phyloP scores from a whole-genome alignment of 1,140 invertebrate species.

The Zeugodacus cucurbitae region DNA sequence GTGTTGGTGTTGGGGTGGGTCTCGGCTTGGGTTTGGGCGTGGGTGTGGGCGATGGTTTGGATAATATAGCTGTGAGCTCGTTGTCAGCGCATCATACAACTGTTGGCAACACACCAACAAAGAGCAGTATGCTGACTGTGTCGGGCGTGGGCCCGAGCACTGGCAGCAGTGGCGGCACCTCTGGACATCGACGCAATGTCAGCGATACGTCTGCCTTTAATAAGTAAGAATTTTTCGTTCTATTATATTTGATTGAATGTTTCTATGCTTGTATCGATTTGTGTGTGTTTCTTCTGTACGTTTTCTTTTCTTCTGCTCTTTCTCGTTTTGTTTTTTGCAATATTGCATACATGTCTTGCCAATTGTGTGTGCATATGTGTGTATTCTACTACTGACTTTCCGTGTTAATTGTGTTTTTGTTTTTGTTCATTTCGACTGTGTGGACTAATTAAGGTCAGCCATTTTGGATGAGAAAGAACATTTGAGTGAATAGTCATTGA shows the following conservation, averaged over 20 bases:
- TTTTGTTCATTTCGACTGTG: neutral
- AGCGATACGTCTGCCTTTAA: slow-evolving; percentile 89
- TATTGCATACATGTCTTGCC: slow-evolving; percentile 31
- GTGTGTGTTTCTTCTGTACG: slow-evolving; percentile 51
- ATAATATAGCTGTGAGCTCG: neutral
- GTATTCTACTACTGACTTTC: neutral
- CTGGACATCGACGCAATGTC: slow-evolving; percentile 81
- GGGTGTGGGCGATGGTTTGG: neutral
- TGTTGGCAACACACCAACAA: neutral
- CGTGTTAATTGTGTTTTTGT: neutral
- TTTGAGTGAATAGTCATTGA: slow-evolving; percentile 16
- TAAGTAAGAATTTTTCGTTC: slow-evolving; percentile 71
- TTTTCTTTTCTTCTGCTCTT: slow-evolving; percentile 43
- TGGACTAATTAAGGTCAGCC: slow-evolving; percentile 5
- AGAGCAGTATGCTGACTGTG: neutral
- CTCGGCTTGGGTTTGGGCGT: neutral
- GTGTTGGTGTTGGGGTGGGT: neutral
- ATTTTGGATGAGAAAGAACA: slow-evolving; percentile 25
- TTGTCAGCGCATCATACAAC: neutral
- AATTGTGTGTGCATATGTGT: slow-evolving; percentile 4
- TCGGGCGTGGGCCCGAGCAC: slow-evolving; percentile 42
- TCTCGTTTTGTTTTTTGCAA: slow-evolving; percentile 34
- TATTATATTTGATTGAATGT: slow-evolving; percentile 32
- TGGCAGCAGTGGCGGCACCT: slow-evolving; percentile 29
- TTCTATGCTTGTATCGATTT: slow-evolving; percentile 44